These are phyloP conservation scores for Hozukius guyotensis DNA, from an alignment of 2,797 vertebrate genomes.

Conservation along the genomic window DNA sequence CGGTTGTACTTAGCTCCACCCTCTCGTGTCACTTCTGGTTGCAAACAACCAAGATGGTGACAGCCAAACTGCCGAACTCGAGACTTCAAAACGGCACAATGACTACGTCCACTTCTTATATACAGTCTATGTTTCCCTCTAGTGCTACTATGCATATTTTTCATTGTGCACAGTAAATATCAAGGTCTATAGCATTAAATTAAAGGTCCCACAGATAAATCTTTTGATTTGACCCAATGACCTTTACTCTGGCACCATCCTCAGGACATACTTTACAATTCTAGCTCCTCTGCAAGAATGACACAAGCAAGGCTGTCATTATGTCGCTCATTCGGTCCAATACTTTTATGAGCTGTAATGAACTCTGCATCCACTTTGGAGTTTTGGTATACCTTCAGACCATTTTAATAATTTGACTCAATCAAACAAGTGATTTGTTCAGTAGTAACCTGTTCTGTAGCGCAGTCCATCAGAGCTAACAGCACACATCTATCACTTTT, in stretches of 20 bases:
- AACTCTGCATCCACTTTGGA: neutral
- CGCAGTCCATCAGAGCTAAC: slow-evolving; percentile 4
- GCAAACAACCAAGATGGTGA: too few relatives aligned
- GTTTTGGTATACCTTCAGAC: slow-evolving; percentile 8
- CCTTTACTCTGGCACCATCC: neutral
- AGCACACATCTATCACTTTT: slow-evolving; percentile 45
- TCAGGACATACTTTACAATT: neutral
- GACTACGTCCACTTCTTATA: too few relatives aligned
- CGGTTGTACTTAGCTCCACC: too few relatives aligned
- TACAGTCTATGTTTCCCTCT: neutral
- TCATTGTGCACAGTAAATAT: neutral
- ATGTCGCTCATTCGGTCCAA: neutral
- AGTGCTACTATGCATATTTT: too few relatives aligned
- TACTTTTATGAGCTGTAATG: slow-evolving; percentile 14
- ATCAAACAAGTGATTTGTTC: slow-evolving; percentile 35
- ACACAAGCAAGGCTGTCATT: neutral
- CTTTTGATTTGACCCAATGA: neutral
- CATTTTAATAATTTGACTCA: slow-evolving; percentile 10
- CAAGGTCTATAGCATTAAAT: neutral
- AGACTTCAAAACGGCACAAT: too few relatives aligned
- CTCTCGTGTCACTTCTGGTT: too few relatives aligned
- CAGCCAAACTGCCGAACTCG: too few relatives aligned
- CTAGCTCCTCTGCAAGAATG: neutral
- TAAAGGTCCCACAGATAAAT: neutral
- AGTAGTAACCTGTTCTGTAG: neutral